Conservation (phyloP, 2,113 vertebrate genomes). For the Sander lucioperca region DNA sequence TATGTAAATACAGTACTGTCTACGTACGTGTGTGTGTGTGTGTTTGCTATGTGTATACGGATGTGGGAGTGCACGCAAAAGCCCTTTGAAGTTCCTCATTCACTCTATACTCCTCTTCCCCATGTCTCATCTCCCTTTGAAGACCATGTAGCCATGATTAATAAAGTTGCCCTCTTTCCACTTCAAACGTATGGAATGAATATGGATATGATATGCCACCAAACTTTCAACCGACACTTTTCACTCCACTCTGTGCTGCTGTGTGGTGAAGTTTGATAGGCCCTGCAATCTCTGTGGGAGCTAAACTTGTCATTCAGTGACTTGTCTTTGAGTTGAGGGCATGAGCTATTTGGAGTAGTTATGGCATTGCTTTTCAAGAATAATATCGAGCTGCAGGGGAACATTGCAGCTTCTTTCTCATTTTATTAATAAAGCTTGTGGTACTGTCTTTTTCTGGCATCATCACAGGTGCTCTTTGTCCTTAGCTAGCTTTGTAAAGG, state of each 20-base stretch:
- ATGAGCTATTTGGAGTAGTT: conserved; percentile 26
- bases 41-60: conserved; percentile 51
- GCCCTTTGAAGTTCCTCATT: conserved; percentile 80
- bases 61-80: conserved; percentile 47
- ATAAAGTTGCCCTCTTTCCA: conserved; percentile 72
- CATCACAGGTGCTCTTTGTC: conserved; percentile 15
- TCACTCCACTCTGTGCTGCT: conserved; percentile 28
- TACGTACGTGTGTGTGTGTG: conserved; percentile 35
- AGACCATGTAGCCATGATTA: conserved; percentile 77
- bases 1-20: conserved; percentile 68
- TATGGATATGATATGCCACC: conserved; percentile 69
- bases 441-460: neutral
- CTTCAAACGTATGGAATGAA: conserved; percentile 81
- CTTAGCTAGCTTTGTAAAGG: neutral
- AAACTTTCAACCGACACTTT: conserved; percentile 44
- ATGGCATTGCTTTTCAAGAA: conserved; percentile 18
- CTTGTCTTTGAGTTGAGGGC: conserved; percentile 15
- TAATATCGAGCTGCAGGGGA: conserved; percentile 12
- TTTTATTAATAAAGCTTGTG: neutral
- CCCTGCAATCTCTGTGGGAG: conserved; percentile 18
- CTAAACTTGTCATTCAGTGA: conserved; percentile 34
- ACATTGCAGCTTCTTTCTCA: neutral
- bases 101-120: conserved; percentile 66
- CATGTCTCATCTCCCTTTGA: conserved; percentile 77
- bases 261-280: conserved; percentile 37